These are phyloP conservation scores for Metaphire vulgaris DNA, from an alignment of 1,140 invertebrate genomes.

Conservation along the genomic window DNA sequence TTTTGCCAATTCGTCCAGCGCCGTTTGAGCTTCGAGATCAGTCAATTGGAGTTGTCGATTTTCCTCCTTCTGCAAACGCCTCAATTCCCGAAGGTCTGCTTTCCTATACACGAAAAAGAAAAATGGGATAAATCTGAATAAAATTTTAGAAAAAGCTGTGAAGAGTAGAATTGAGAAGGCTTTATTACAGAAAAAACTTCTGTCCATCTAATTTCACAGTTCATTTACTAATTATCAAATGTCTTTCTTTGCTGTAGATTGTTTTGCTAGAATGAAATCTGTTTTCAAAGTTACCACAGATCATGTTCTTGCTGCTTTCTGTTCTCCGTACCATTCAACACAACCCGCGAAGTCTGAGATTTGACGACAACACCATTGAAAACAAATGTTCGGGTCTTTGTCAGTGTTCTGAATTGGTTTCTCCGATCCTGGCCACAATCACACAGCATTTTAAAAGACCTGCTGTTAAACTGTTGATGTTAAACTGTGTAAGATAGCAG, in stretches of 20 bases:
- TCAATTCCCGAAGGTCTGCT: conserved; percentile 88
- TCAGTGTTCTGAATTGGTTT: conserved; percentile 64
- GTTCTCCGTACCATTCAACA: conserved; percentile 65
- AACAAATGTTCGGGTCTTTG: conserved; percentile 89
- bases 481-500: too few species aligned
- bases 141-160: too few species aligned
- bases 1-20: conserved; percentile 71
- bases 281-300: too few species aligned
- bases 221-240: too few species aligned
- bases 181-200: too few species aligned
- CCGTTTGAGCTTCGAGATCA: conserved; percentile 74
- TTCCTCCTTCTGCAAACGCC: conserved; percentile 92
- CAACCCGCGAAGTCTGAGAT: conserved; percentile 84
- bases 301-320: conserved; percentile 20
- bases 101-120: conserved; percentile 58
- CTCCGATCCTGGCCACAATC: conserved; percentile 23
- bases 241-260: too few species aligned
- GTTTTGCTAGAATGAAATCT: too few species aligned
- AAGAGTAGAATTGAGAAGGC: too few species aligned
- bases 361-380: conserved; percentile 85
- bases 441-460: too few species aligned
- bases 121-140: too few species aligned
- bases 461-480: too few species aligned
- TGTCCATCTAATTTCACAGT: too few species aligned
- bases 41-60: conserved; percentile 95